Evolutionary conservation across 2,888 invertebrate species (phyloP), one percentile per base, ranked within the genome.

Genomic region (Emesis furor): DNA sequence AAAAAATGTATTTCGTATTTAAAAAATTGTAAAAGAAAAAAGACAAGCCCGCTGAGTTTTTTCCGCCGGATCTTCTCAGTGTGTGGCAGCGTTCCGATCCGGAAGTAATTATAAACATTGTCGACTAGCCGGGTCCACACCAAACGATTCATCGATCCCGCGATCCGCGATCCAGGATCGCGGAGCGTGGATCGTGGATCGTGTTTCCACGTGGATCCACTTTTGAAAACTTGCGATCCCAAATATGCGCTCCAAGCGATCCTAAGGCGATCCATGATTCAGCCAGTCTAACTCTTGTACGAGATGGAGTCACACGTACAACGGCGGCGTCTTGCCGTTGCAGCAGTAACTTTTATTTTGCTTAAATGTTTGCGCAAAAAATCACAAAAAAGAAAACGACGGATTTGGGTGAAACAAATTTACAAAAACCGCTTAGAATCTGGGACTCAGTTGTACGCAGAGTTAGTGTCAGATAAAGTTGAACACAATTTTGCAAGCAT

Each of bases 231-330:
- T 72, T 81, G 80, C 86, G 85, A 86, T 86, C 86, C 85, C n/a
- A 71, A 82, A 81, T 62, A 51, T 73, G 51, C 80, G 87, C 79
- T 85, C 83, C 86, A 79, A 83, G 81, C 79, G 83, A 82, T 83
- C 81, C 86, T n/a, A 12, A 83, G 78, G 77, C 82, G 84, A 80
- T 84, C 82, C 86, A 76, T 86, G 84, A 87, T 80, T 84, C 68
- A 74, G 67, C 35, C 83, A 85, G 82, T 86, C 79, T 35, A 82
- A 86, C 79, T 85, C 80, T 85, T 80, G 79, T 42, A 62, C 39
- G 84, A 80, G 59, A 88, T 88, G 86, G 85, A 83, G 86, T 83
- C 85, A 88, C 86, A 86, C 85, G 88, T 86, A 75, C 86, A 88
- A 42, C 85, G 84, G 74, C 85, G 85, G 81, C 84, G 85, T 71